Evolutionary conservation across 2,113 vertebrate species (phyloP).

Genomic region (Hippocampus zosterae): DNA sequence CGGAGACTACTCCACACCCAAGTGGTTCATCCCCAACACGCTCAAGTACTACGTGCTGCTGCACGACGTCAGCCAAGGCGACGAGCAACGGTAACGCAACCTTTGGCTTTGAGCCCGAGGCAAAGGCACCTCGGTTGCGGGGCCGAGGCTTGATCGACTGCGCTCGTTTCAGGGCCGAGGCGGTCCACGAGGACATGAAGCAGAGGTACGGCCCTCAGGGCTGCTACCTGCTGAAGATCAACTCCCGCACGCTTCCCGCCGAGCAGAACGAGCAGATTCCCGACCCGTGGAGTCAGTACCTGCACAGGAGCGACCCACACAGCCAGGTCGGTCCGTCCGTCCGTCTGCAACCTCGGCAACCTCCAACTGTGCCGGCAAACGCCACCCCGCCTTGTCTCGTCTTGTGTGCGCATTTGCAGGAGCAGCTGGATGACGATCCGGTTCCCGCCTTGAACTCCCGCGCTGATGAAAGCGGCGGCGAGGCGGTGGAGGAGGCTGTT

Average conservation of each 20-base stretch:
- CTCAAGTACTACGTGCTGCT: constrained; percentile 96
- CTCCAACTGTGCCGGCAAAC: neutral
- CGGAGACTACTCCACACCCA: constrained; percentile 86
- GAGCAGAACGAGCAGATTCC: constrained; percentile 91
- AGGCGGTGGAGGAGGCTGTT: too few relatives aligned
- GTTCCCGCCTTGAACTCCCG: too few relatives aligned
- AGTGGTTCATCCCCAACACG: constrained; percentile 98
- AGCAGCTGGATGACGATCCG: too few relatives aligned
- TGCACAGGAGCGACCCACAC: constrained; percentile 84
- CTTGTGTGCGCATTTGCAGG: constrained; percentile 62
- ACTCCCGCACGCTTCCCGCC: constrained; percentile 79
- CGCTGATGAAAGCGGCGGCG: too few relatives aligned
- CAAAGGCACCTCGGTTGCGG: too few relatives aligned
- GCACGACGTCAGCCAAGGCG: constrained; percentile 86
- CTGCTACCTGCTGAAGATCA: constrained; percentile 95
- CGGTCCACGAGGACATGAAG: constrained; percentile 96
- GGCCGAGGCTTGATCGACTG: neutral
- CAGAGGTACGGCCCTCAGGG: constrained; percentile 92
- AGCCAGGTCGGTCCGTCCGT: constrained; percentile 72
- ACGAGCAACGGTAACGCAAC: constrained; percentile 82
- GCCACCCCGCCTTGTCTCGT: neutral
- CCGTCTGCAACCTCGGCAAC: too few relatives aligned
- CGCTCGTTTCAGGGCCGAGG: constrained; percentile 79
- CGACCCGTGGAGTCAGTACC: constrained; percentile 97
- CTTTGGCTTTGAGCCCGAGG: neutral